Percentiles rank a stretch among this genome's conserved stretches.
Evolutionary conservation across 2,888 invertebrate genomes (phyloP).

Genomic region (Frankliniella fusca): DNA sequence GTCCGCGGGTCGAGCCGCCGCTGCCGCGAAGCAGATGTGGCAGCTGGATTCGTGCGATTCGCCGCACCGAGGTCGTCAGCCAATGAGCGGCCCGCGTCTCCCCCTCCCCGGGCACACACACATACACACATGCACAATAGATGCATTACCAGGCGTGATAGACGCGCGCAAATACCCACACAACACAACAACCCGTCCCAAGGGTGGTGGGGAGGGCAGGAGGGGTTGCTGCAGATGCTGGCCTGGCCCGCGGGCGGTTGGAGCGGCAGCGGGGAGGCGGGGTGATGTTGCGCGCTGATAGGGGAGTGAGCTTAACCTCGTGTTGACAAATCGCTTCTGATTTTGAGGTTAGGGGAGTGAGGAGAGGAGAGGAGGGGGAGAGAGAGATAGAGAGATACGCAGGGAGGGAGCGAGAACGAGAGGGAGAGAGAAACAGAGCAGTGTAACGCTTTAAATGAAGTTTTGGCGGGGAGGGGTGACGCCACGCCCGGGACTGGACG

Average conservation of each 20-base stretch:
- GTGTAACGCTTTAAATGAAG: slow-evolving; percentile 16
- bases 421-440: neutral
- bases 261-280: neutral
- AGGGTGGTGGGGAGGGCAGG: neutral
- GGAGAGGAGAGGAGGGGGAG: neutral
- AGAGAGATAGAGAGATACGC: neutral
- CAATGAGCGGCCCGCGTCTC: neutral
- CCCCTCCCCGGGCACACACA: neutral
- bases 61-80: neutral
- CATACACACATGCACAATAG: neutral
- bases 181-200: neutral
- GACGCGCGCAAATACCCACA: slow-evolving; percentile 21
- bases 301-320: neutral
- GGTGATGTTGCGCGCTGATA: neutral
- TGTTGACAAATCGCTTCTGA: slow-evolving; percentile 26
- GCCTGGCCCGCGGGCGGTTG: neutral
- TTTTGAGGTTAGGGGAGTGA: neutral
- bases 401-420: too few species aligned
- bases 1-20: neutral
- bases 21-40: neutral
- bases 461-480: too few species aligned
- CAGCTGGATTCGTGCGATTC: neutral
- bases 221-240: neutral
- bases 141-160: slow-evolving; percentile 22
- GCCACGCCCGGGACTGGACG: too few species aligned